Conservation (phyloP, 2,888 invertebrate genomes). For the Phania funesta region DNA sequence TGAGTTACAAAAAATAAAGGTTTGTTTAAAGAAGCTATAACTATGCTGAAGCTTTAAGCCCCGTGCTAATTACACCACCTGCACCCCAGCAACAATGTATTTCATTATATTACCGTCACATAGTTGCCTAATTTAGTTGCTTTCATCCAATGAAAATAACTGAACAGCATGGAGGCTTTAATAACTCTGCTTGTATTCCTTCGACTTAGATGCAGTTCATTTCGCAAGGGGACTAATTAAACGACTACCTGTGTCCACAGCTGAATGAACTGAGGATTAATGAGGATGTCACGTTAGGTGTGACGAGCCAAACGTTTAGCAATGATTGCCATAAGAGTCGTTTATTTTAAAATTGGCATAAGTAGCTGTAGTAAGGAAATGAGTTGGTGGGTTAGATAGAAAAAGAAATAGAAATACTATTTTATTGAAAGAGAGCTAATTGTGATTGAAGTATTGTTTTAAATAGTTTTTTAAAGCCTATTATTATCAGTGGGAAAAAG, state of each 20-base stretch:
- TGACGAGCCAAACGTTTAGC: background rate
- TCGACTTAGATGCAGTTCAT: constrained; percentile 1
- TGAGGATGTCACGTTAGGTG: constrained; percentile 66
- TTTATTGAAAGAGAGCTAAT: too few species aligned
- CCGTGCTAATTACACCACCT: constrained; percentile 3
- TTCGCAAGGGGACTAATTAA: constrained; percentile 67
- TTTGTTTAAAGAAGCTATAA: background rate
- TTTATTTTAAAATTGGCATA: too few species aligned
- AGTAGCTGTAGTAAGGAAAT: too few species aligned
- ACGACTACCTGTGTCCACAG: constrained; percentile 71
- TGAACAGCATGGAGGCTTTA: background rate
- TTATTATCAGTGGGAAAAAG: too few species aligned
- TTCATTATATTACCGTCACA: constrained; percentile 45
- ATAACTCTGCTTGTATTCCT: constrained; percentile 15
- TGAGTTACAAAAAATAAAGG: too few species aligned
- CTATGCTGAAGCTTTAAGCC: background rate
- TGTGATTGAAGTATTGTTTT: too few species aligned
- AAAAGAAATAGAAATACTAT: too few species aligned
- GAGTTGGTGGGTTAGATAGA: too few species aligned
- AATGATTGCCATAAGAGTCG: too few species aligned
- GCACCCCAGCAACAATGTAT: background rate
- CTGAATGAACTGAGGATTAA: constrained; percentile 74
- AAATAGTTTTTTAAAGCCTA: too few species aligned
- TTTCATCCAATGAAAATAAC: background rate
- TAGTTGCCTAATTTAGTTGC: background rate